phyloP scores from a whole-genome alignment of 2,113 vertebrate species.

The Neopipo cinnamomea region DNA sequence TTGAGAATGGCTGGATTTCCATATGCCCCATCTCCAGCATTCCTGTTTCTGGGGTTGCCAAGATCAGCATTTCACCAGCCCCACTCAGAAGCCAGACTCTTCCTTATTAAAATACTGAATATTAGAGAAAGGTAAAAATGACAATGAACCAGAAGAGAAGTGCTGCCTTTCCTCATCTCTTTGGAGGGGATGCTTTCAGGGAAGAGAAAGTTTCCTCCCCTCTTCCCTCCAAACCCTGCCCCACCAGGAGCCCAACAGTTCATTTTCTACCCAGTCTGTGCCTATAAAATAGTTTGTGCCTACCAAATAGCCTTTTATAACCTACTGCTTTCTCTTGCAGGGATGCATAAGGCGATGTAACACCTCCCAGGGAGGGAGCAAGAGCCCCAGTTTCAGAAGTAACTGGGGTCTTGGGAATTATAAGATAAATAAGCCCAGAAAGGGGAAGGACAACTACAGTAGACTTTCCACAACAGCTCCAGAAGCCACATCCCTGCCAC shows the following conservation, averaged over 20 bases:
- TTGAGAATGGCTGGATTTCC: rapidly evolving
- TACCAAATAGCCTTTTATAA: not conserved
- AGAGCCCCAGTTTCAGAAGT: not conserved
- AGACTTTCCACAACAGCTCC: not conserved
- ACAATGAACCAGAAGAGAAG: not conserved
- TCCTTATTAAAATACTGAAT: not conserved
- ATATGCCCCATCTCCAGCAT: not conserved
- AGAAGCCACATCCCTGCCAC: not conserved
- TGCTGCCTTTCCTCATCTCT: not conserved
- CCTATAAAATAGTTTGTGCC: not conserved
- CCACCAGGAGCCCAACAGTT: not conserved
- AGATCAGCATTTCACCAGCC: not conserved
- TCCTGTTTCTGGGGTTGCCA: not conserved
- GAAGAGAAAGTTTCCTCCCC: not conserved
- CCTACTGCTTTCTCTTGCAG: not conserved
- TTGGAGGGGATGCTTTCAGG: not conserved
- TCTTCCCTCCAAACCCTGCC: not conserved
- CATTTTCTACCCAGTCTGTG: not conserved
- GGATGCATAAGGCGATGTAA: not conserved
- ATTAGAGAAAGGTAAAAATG: not conserved
- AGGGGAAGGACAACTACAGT: not conserved
- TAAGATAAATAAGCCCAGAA: not conserved
- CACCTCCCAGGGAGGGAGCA: not conserved
- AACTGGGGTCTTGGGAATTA: not conserved
- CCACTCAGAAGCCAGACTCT: not conserved